Base-by-base conservation (phyloP, 2,113 vertebrate species). In the Hirundichthys speculiger region DNA sequence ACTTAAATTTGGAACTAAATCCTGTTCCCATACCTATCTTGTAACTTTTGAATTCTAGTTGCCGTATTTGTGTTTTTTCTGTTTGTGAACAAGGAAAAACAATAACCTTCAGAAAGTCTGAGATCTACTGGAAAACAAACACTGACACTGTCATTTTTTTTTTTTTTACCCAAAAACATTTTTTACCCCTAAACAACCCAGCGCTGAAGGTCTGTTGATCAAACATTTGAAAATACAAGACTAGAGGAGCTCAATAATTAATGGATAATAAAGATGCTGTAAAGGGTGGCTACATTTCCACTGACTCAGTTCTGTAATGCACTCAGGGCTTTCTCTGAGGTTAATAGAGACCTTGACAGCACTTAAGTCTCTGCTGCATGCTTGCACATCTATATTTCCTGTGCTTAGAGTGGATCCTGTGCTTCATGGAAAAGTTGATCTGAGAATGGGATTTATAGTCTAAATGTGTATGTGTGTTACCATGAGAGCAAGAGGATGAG, bases 311-410 rank as follows among this genome's bases (percentile, higher is more conserved):
- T n/a, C n/a, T 80, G 64, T 73, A 75, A 75, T 64, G 61, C 50
- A 75, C 73, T 65, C 52, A 1, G 56, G 51, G 67, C 75, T 41
- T 69, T 53, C 46, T 50, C 64, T 55, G 70, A 84, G 78, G 74
- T 84, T 86, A 88, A 87, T 83, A 80, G 79, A 86, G 79, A 87
- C 75, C 73, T 79, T 73, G 82, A 79, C 75, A 78, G 79, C 77
- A 65, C 66, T 76, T 80, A 57, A 74, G 52, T 73, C 65, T 83
- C 45, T 25, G 46, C 60, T 60, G 24, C 49, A 13, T 40, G 51
- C 66, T 42, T 13, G 13, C 20, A 41, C 13, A 14, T 80, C 84
- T 73, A 53, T 72, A 65, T 83, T 79, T 57, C 75, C 64, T 78
- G 65, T 57, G 69, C 68, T 74, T 64, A 55, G 57, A 38, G 63